Conservation (phyloP, 2,888 invertebrate genomes). For the Furcula furcula region DNA sequence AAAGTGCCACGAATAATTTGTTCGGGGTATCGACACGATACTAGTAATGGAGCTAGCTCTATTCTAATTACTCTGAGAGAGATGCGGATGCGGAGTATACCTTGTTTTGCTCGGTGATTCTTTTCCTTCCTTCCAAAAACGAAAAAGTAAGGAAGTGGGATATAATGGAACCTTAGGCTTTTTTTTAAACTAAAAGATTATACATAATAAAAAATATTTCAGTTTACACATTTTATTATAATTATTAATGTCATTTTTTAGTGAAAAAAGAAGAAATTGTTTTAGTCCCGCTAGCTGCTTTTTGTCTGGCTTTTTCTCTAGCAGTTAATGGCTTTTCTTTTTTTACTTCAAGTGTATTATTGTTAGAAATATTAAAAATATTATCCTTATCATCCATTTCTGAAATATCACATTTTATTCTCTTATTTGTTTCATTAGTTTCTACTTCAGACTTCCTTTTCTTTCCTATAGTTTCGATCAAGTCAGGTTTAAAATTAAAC, state of each 20-base stretch:
- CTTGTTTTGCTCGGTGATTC: no score
- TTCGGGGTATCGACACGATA: no score
- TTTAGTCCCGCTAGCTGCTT: conserved; percentile 90
- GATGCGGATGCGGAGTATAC: no score
- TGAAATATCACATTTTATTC: conserved; percentile 54
- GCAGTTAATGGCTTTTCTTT: conserved; percentile 81
- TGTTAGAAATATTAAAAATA: conserved; percentile 50
- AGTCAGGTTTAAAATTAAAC: conserved; percentile 85
- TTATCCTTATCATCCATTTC: conserved; percentile 53
- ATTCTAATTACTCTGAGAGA: no score
- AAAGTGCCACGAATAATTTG: no score
- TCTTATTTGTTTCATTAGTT: conserved; percentile 63
- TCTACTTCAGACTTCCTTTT: conserved; percentile 78
- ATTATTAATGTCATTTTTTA: conserved; percentile 71
- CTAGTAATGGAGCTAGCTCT: no score
- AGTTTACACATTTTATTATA: conserved; percentile 6
- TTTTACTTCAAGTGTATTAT: conserved; percentile 56
- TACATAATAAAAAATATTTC: background rate
- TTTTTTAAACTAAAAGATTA: no score
- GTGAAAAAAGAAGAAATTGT: conserved; percentile 90
- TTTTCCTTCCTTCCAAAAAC: no score
- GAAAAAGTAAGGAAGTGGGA: no score
- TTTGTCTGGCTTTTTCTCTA: conserved; percentile 88
- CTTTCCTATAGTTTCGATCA: conserved; percentile 67
- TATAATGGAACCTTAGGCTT: no score